These are phyloP conservation scores for Microchrysa polita DNA, from an alignment of 2,888 invertebrate species.

Conservation along the genomic window DNA sequence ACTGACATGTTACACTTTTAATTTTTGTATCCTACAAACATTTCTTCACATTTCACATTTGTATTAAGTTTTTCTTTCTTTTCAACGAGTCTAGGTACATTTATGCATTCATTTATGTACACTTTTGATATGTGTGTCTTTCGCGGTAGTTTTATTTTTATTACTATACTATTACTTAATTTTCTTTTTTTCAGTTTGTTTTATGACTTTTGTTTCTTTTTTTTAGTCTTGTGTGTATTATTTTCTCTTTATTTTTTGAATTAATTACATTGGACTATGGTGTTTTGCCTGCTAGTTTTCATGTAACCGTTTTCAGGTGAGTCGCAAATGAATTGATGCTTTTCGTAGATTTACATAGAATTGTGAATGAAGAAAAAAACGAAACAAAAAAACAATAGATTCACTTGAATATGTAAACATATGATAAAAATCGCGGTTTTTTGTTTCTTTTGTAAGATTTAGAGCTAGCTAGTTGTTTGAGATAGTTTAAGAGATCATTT, in stretches of 20 bases:
- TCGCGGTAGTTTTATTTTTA: too few species aligned
- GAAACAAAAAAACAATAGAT: slow-evolving; percentile 3
- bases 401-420: background rate
- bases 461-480: background rate
- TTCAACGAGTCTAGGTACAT: too few species aligned
- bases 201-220: background rate
- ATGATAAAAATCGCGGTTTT: background rate
- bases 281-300: background rate
- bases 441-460: background rate
- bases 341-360: slow-evolving; percentile 5
- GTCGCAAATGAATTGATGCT: background rate
- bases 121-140: too few species aligned
- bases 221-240: background rate
- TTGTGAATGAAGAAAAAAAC: background rate
- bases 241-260: slow-evolving; percentile 11
- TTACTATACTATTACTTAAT: too few species aligned
- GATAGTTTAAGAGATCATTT: background rate
- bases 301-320: slow-evolving; percentile 12
- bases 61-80: too few species aligned
- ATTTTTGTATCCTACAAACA: too few species aligned
- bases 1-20: too few species aligned
- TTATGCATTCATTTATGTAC: too few species aligned
- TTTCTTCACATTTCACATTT: too few species aligned
- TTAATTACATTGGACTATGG: background rate
- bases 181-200: background rate